Conservation (phyloP, 1,140 invertebrate species). For the Ptiloglossa arizonensis region DNA sequence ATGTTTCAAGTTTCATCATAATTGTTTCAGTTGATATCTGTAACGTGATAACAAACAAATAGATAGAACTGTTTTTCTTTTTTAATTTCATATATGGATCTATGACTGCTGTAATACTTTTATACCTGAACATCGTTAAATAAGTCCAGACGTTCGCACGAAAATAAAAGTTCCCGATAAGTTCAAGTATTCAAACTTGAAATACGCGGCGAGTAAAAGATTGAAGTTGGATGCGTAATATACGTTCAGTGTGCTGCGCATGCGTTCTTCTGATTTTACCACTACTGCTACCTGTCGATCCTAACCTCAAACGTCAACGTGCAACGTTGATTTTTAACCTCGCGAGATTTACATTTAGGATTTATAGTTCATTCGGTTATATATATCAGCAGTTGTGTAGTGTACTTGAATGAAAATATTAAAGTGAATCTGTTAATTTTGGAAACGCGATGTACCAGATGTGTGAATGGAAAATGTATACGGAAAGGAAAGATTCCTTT, state of each 20-base stretch:
- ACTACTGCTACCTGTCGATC: slow-evolving; percentile 76
- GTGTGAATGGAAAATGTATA: slow-evolving; percentile 31
- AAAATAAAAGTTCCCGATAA: too few relatives aligned
- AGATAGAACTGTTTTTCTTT: too few relatives aligned
- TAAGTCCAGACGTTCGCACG: too few relatives aligned
- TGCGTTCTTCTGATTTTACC: slow-evolving; percentile 57
- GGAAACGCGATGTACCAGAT: slow-evolving; percentile 18
- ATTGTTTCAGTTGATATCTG: too few relatives aligned
- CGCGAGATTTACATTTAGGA: slow-evolving; percentile 38
- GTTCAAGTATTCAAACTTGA: slow-evolving; percentile 9
- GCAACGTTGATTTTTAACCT: slow-evolving; percentile 61
- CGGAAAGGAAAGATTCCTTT: slow-evolving; percentile 36
- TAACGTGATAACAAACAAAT: too few relatives aligned
- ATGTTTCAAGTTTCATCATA: too few relatives aligned
- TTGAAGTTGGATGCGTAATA: slow-evolving; percentile 48
- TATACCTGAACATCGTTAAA: background rate
- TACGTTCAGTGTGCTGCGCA: slow-evolving; percentile 56
- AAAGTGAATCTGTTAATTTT: slow-evolving; percentile 1
- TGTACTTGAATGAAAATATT: slow-evolving; percentile 11
- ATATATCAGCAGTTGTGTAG: slow-evolving; percentile 1
- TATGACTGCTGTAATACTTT: background rate
- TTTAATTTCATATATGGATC: too few relatives aligned
- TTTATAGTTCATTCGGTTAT: slow-evolving; percentile 19
- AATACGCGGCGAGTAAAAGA: slow-evolving; percentile 25
- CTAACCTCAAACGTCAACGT: slow-evolving; percentile 78